Evolutionary conservation across 1,140 invertebrate species (phyloP).

Genomic region (Ceratina calcarata): DNA sequence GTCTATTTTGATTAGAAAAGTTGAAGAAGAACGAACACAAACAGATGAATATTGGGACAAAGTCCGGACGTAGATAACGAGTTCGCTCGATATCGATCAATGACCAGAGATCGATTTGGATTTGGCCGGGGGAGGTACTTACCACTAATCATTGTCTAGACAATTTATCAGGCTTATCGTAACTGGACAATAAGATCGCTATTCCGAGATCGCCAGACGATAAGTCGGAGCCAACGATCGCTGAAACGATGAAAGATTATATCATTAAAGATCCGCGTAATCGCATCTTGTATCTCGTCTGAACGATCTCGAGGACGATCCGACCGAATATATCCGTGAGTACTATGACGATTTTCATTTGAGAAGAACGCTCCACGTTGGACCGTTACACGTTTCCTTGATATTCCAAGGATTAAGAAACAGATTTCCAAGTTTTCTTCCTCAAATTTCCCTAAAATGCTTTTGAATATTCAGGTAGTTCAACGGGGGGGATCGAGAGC

Average conservation of each 20-base stretch:
- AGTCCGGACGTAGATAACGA: constrained; percentile 33
- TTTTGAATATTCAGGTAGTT: too few species aligned
- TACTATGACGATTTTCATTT: neutral
- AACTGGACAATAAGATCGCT: constrained; percentile 47
- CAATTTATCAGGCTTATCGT: constrained; percentile 56
- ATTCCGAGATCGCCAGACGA: constrained; percentile 36
- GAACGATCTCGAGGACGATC: neutral
- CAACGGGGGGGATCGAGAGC: too few species aligned
- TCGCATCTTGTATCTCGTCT: neutral
- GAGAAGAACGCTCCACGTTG: neutral
- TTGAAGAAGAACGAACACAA: constrained; percentile 35
- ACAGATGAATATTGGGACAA: constrained; percentile 11
- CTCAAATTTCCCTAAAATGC: too few species aligned
- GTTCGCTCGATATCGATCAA: constrained; percentile 45
- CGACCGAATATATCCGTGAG: neutral
- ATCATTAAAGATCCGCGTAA: neutral
- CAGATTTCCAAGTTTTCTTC: too few species aligned
- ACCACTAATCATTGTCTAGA: constrained; percentile 55
- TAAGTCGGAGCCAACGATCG: neutral
- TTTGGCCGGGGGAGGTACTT: constrained; percentile 4
- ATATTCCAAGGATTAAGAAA: too few species aligned
- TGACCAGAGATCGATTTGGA: constrained; percentile 53
- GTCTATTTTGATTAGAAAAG: neutral
- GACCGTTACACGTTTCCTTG: neutral
- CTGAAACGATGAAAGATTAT: neutral